phyloP scores from a whole-genome alignment of 2,888 invertebrate species.

The Ennomos fuscantarius region DNA sequence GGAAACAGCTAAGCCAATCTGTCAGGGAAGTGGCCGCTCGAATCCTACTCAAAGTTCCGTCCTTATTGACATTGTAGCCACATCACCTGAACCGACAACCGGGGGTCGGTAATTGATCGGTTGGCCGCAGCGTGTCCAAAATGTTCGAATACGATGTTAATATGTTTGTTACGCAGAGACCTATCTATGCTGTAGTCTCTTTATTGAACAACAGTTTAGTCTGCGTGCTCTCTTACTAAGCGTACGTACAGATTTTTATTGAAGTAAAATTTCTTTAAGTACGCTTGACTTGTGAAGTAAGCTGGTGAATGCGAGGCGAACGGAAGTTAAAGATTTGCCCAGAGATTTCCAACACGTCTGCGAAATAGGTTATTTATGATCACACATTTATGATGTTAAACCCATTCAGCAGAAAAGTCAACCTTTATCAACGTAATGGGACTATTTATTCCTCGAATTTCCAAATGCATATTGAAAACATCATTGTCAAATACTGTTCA shows the following conservation, averaged over 20 bases:
- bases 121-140: constrained; percentile 16
- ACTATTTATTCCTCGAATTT: too few species aligned
- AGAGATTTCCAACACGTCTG: too few species aligned
- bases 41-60: constrained; percentile 2
- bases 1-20: constrained; percentile 12
- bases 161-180: constrained; percentile 5
- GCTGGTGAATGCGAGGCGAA: too few species aligned
- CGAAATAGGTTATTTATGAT: too few species aligned
- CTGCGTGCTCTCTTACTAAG: too few species aligned
- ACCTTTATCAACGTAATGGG: not conserved
- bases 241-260: too few species aligned
- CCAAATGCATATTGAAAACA: not conserved
- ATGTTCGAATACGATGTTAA: constrained; percentile 8
- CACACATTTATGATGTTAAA: too few species aligned
- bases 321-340: too few species aligned
- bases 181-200: not conserved
- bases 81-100: constrained; percentile 13
- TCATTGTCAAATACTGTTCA: constrained; percentile 6
- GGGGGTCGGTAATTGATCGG: constrained; percentile 19
- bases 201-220: too few species aligned
- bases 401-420: not conserved
- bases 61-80: constrained; percentile 18
- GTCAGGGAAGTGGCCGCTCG: constrained; percentile 8
- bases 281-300: too few species aligned
- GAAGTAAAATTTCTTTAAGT: too few species aligned